Evolutionary conservation across 1,140 invertebrate genomes (phyloP), one percentile per base, ranked within the genome.

Genomic region (Trigoniulus corallinus): DNA sequence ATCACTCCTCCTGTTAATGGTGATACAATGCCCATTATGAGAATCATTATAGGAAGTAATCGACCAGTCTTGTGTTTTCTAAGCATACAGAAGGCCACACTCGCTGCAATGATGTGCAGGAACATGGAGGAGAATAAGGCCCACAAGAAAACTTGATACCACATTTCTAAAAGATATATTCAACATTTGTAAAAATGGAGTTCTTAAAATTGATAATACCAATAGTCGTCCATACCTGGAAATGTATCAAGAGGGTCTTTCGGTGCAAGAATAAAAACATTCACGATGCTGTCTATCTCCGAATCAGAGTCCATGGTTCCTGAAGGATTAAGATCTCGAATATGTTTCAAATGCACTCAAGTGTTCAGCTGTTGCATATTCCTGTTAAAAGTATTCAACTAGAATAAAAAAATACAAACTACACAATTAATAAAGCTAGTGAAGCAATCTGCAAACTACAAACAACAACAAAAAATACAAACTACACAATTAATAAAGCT

Each of bases 71-170:
- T 88, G 64, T 95, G 89, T 72, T 91, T 91, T 29, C 88, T 73
- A 48, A 95, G 70, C 47, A 84, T 88, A 40, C 79, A 79, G 67
- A 94, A 89, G 21, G 88, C 85, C 55, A 94, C 85, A 20, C 84
- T 65, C n/a, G 84, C 85, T 51, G 88, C 88, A 60, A 88, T 80
- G 20, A 81, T 78, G 67, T 95, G 89, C 44, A 94, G 84, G 63
- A 94, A 79, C 60, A 93, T 75, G 22, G 88, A 94, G 15, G 88
- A 92, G 64, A 91, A 88, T 58, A 95, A 71, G 18, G 87, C 85
- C 88, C 88, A 94, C 50, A 94, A 69, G 72, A 91, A 91, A 58
- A 94, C 80, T 60, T 89, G 82, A 67, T 93, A 94, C 88, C 88
- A 94, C 82, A 95, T 95, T 67, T 92, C 88, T 72, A 76, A 40